Percentiles rank a stretch among this genome's conserved stretches.
Conservation (phyloP, 2,888 invertebrate genomes). For the Miltochrista miniata region DNA sequence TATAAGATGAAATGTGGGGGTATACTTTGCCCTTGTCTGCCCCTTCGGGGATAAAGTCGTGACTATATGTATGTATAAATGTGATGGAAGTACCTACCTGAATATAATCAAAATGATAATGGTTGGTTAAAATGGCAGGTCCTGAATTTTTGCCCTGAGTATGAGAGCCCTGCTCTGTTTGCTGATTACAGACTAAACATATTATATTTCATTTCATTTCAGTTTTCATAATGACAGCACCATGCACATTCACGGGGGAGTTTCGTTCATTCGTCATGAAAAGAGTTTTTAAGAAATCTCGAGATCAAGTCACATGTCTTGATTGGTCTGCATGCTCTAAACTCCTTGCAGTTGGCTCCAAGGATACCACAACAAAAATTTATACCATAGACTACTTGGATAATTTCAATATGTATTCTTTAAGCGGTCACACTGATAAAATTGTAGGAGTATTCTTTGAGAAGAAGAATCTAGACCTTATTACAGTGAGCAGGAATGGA, state of each 20-base stretch:
- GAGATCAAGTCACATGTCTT: slow-evolving; percentile 92
- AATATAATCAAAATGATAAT: no score
- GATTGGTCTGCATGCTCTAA: slow-evolving; percentile 97
- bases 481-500: slow-evolving; percentile 92
- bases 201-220: slow-evolving; percentile 45
- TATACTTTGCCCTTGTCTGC: no score
- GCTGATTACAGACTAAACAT: neutral
- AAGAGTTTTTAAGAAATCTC: slow-evolving; percentile 91
- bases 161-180: no score
- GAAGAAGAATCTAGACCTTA: slow-evolving; percentile 91
- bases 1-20: no score
- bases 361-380: slow-evolving; percentile 94
- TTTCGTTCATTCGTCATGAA: slow-evolving; percentile 95
- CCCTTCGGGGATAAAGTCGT: no score
- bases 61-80: no score
- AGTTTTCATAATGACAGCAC: slow-evolving; percentile 94
- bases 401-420: slow-evolving; percentile 89
- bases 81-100: no score
- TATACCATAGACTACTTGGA: slow-evolving; percentile 89
- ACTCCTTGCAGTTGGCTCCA: slow-evolving; percentile 94
- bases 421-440: slow-evolving; percentile 93
- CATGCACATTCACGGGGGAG: slow-evolving; percentile 90
- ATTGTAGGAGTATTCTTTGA: slow-evolving; percentile 96
- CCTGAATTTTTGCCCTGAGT: no score
- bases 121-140: no score